Evolutionary conservation across 2,888 invertebrate genomes (phyloP), one percentile per base, ranked within the genome.

Genomic region (Lathronympha strigana): DNA sequence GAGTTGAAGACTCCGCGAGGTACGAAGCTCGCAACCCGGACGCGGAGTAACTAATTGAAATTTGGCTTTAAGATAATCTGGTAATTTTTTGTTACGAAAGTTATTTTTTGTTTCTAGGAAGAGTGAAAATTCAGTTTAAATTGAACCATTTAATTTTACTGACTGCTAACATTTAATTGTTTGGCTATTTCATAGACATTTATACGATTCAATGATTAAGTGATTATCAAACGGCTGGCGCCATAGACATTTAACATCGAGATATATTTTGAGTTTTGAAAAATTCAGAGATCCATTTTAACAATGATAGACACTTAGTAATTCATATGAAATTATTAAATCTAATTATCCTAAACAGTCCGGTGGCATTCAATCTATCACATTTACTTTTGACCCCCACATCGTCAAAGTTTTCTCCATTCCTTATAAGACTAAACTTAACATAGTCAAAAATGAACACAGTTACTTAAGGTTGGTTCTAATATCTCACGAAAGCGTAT

Each of bases 391-490:
- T 60, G 21, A 45, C 28, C 19, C 38, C 31, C 8, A 45, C 51
- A 51, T n/a, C 23, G n/a, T 43, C 45, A 36, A 43, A 25, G 51
- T 15, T 11, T 54, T 25, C 45, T 43, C 11, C 43, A 25, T 36
- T 57, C 28, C n/a, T 45, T 17, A 38, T 61, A 49, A 13, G 54
- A 61, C 54, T 66, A 66, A 66, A 66, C 53, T 66, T 66, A 66
- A 66, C 60, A 36, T 58, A 31, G 25, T 49, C 40, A 54, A 66
- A 66, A 66, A 61, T 66, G 66, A 66, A 66, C 66, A 66, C 66
- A 61, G 47, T 57, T 28, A 63, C 50, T 43, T 49, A 63, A 45
- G 38, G 53, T 55, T 40, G 51, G 51, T 60, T 58, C 58, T 43
- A 25, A 45, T 31, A 53, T 38, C 36, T 36, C 21, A 31, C 45